phyloP scores from a whole-genome alignment of 2,888 invertebrate genomes.

The Agrotis segetum region DNA sequence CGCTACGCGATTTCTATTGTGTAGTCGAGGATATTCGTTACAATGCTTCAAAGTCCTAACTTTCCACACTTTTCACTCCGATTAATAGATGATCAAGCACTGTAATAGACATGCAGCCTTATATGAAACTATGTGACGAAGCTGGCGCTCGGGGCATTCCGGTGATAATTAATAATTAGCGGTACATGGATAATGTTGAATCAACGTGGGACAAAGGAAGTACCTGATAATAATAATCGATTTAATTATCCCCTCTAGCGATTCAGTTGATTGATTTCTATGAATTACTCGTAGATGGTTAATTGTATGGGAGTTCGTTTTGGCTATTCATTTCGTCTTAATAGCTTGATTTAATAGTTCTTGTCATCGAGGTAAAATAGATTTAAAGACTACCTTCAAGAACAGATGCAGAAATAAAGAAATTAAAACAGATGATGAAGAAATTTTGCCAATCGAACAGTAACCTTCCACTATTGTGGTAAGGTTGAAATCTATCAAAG shows the following conservation, averaged over 20 bases:
- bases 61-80: neutral
- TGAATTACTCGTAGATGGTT: conserved; percentile 9
- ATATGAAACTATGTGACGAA: conserved; percentile 22
- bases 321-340: neutral
- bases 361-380: neutral
- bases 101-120: conserved; percentile 7
- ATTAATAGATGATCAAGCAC: neutral
- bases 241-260: conserved; percentile 28
- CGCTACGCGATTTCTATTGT: too few species aligned
- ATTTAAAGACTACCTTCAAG: too few species aligned
- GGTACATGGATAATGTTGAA: conserved; percentile 22
- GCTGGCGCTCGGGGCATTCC: conserved; percentile 27
- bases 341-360: conserved; percentile 4
- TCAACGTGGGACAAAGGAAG: conserved; percentile 18
- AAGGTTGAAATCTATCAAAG: too few species aligned
- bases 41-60: neutral
- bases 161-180: conserved; percentile 42
- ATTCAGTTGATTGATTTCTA: conserved; percentile 30
- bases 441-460: too few species aligned
- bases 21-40: too few species aligned
- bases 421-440: too few species aligned
- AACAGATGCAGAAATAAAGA: too few species aligned
- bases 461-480: too few species aligned
- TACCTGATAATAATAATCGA: conserved; percentile 13
- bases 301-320: conserved; percentile 10